Evolutionary conservation across 2,797 vertebrate species (phyloP).

Genomic region (Enteromius thamalakanensis): DNA sequence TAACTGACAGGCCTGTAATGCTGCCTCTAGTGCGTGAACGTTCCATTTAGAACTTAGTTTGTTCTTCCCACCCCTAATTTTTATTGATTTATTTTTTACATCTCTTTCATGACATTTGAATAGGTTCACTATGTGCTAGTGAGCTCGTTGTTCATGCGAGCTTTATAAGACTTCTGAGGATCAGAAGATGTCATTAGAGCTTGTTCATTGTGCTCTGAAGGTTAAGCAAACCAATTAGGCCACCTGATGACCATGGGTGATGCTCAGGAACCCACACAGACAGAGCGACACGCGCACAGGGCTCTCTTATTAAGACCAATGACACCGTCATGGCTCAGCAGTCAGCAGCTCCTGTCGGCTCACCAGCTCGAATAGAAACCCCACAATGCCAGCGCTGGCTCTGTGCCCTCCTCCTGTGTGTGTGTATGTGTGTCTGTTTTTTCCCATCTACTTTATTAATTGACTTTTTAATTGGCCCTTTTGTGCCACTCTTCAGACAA

Average conservation of each 20-base stretch:
- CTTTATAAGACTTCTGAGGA: slow-evolving; percentile 42
- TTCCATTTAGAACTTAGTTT: too few species aligned
- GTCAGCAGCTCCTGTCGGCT: slow-evolving; percentile 52
- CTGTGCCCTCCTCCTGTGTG: slow-evolving; percentile 62
- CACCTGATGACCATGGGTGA: slow-evolving; percentile 71
- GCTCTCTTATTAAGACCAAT: slow-evolving; percentile 78
- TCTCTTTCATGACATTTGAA: background rate
- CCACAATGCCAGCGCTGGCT: slow-evolving; percentile 19
- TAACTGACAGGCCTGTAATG: background rate
- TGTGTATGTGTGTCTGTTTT: background rate
- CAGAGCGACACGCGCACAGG: slow-evolving; percentile 70
- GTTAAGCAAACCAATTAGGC: slow-evolving; percentile 82
- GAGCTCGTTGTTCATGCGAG: background rate
- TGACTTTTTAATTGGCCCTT: slow-evolving; percentile 47
- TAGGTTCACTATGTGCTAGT: background rate
- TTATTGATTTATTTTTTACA: background rate
- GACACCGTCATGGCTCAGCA: slow-evolving; percentile 76
- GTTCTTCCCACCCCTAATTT: background rate
- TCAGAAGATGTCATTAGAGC: slow-evolving; percentile 77
- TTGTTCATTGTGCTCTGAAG: slow-evolving; percentile 79
- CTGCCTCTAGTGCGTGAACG: background rate
- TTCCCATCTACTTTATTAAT: slow-evolving; percentile 26
- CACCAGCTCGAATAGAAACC: background rate
- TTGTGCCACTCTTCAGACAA: slow-evolving; percentile 34
- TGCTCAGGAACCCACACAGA: slow-evolving; percentile 70